phyloP scores from a whole-genome alignment of 1,140 invertebrate species.

The Chironomus tepperi region DNA sequence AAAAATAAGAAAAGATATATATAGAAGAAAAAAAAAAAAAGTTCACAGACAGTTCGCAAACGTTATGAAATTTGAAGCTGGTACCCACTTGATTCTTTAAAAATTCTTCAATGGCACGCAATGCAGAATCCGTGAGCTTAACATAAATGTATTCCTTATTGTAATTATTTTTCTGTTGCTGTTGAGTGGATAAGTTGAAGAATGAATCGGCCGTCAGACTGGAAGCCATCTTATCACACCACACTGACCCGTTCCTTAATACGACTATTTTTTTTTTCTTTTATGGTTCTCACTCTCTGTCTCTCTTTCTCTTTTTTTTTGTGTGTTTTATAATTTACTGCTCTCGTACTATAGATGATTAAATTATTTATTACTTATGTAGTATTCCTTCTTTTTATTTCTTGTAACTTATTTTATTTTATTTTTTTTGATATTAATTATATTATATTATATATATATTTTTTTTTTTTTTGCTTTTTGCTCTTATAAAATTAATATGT shows the following conservation, averaged over 20 bases:
- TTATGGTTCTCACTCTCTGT: not conserved
- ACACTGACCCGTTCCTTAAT: not conserved
- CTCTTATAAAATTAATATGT: conserved; percentile 24
- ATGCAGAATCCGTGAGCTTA: conserved; percentile 88
- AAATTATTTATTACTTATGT: conserved; percentile 20
- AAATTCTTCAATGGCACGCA: conserved; percentile 83
- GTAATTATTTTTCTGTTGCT: conserved; percentile 70
- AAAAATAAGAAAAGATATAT: no score
- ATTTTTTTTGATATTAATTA: conserved; percentile 1
- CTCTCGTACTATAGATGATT: not conserved
- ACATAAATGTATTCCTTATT: conserved; percentile 86
- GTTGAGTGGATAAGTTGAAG: conserved; percentile 47
- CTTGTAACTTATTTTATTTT: conserved; percentile 16
- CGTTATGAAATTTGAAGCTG: not conserved
- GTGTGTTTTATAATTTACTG: not conserved
- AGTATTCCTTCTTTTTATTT: conserved; percentile 23
- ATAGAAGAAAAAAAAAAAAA: no score
- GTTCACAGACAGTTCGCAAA: not conserved
- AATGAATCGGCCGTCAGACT: conserved; percentile 11
- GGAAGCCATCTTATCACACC: conserved; percentile 19
- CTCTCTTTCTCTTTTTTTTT: conserved; percentile 5
- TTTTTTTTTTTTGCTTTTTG: conserved; percentile 22
- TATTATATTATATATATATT: conserved; percentile 14
- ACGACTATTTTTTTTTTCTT: not conserved
- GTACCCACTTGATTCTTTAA: conserved; percentile 72